These are phyloP conservation scores for Castor canadensis DNA, from an alignment of 2,113 vertebrate species.

Conservation along the genomic window DNA sequence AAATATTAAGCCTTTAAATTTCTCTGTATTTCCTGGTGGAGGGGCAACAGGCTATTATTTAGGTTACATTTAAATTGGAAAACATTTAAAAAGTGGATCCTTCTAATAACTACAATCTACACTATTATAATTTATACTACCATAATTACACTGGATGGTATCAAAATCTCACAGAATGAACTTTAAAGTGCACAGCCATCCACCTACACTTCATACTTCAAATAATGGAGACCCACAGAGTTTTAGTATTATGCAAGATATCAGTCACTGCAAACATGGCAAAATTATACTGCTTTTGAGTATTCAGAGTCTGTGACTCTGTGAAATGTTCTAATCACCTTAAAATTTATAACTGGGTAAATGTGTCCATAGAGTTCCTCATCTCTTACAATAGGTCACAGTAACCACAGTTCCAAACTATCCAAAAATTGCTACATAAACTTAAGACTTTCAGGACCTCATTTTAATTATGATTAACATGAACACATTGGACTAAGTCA, in stretches of 20 bases:
- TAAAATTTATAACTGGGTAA: background rate
- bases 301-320: background rate
- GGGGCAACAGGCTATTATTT: background rate
- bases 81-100: background rate
- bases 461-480: background rate
- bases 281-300: background rate
- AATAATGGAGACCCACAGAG: background rate
- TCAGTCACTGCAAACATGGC: background rate
- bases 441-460: background rate
- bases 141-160: background rate
- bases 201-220: background rate
- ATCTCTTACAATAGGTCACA: background rate
- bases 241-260: background rate
- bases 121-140: background rate
- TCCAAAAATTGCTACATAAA: background rate
- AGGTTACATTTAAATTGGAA: background rate
- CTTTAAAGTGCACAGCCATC: background rate
- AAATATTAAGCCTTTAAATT: background rate
- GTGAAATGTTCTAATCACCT: background rate
- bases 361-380: background rate
- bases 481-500: background rate
- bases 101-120: background rate
- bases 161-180: background rate
- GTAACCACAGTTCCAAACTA: background rate
- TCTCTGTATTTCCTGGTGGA: background rate